phyloP scores from a whole-genome alignment of 2,797 vertebrate species.

The Morelia viridis region DNA sequence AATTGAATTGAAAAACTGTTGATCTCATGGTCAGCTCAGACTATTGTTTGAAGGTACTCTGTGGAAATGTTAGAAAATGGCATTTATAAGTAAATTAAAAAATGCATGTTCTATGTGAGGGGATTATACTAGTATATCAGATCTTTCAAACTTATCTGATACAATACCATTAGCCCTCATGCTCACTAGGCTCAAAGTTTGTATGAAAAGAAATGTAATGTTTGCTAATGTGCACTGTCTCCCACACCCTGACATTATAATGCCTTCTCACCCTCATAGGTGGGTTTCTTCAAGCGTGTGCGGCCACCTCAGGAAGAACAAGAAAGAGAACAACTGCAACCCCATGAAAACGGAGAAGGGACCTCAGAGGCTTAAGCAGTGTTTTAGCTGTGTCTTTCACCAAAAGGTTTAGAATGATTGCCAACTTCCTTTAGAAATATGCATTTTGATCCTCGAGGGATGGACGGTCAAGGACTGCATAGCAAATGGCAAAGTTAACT shows the following conservation, averaged over 20 bases:
- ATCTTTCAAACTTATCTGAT: background rate
- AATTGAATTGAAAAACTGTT: background rate
- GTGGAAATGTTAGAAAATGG: background rate
- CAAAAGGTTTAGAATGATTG: constrained; percentile 42
- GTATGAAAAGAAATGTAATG: background rate
- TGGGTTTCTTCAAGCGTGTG: constrained; percentile 97
- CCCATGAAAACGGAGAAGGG: constrained; percentile 91
- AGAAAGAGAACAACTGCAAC: constrained; percentile 95
- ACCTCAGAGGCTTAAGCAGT: constrained; percentile 84
- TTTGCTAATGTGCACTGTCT: background rate
- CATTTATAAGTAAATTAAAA: background rate
- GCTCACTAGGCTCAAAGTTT: background rate
- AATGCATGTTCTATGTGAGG: background rate
- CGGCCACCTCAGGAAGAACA: constrained; percentile 93
- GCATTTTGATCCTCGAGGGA: constrained; percentile 33
- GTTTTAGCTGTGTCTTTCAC: constrained; percentile 56
- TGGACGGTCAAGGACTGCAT: constrained; percentile 43
- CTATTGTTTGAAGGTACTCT: background rate
- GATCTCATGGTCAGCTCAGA: background rate
- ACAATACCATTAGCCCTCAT: background rate
- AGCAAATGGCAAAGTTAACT: constrained; percentile 44
- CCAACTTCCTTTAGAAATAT: constrained; percentile 34
- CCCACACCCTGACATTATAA: background rate
- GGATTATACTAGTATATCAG: background rate
- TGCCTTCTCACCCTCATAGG: constrained; percentile 67